These are phyloP conservation scores for Hedya salicella DNA, from an alignment of 2,888 invertebrate genomes.

Conservation along the genomic window DNA sequence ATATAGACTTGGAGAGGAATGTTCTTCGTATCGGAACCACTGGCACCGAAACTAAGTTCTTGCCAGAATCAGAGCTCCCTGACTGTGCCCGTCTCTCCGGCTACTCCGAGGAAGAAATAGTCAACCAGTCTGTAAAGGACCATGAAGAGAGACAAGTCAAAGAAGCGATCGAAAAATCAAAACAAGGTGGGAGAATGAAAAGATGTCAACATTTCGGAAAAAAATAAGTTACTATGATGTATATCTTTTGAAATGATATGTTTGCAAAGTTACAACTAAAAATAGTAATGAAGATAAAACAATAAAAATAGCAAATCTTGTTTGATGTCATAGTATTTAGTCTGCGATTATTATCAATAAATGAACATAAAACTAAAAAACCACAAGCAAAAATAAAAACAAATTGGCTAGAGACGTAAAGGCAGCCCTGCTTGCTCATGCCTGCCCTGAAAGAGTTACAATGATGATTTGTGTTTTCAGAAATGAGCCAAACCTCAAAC, in stretches of 20 bases:
- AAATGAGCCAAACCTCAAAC: too few species aligned
- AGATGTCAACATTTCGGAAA: conserved; percentile 58
- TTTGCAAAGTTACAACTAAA: conserved; percentile 47
- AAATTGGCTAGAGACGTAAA: too few species aligned
- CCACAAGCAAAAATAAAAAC: too few species aligned
- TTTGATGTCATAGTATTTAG: conserved; percentile 6
- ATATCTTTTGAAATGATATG: conserved; percentile 6
- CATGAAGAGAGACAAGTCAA: conserved; percentile 89
- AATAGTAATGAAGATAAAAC: conserved; percentile 55
- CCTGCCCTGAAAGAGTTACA: too few species aligned
- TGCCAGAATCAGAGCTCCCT: conserved; percentile 87
- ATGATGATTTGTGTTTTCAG: too few species aligned
- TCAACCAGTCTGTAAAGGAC: conserved; percentile 76
- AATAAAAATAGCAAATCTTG: conserved; percentile 65
- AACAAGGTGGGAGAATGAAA: conserved; percentile 80
- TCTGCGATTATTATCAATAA: too few species aligned
- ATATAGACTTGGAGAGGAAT: conserved; percentile 95
- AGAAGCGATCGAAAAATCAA: conserved; percentile 90
- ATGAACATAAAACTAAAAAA: too few species aligned
- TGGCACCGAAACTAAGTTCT: conserved; percentile 94
- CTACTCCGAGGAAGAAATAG: conserved; percentile 86
- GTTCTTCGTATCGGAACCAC: conserved; percentile 97
- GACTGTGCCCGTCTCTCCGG: conserved; percentile 93
- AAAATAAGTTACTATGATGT: conserved; percentile 19
- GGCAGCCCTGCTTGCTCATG: too few species aligned